Evolutionary conservation across 92 coral and sea anemone species (phyloP).

Genomic region (Actinostola sp.): DNA sequence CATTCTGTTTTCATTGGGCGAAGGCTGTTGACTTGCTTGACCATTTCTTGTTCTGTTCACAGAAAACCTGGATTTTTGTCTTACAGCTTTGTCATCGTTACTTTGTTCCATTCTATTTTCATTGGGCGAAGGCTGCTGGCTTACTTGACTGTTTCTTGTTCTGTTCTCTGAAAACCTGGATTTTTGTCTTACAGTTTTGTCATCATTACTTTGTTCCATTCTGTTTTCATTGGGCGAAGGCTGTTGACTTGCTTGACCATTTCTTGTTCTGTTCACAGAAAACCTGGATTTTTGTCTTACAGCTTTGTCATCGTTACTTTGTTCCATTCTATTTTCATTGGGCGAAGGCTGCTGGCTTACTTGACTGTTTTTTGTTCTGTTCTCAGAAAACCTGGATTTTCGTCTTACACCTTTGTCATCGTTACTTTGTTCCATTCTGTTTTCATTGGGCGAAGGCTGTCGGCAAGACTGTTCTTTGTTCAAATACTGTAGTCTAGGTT

Average conservation of each 20-base stretch:
- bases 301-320: neutral
- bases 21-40: no score
- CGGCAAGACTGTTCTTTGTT: constrained; percentile 12
- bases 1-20: no score
- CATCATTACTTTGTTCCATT: neutral
- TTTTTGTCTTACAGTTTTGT: neutral
- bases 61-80: neutral
- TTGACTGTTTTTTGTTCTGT: neutral
- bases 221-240: neutral
- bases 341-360: neutral
- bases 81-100: neutral
- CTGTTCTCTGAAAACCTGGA: neutral
- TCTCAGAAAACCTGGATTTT: neutral
- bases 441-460: neutral
- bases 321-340: constrained; percentile 2
- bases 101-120: neutral
- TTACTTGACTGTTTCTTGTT: neutral
- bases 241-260: neutral
- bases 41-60: neutral
- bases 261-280: neutral
- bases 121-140: neutral
- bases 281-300: neutral
- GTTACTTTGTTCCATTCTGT: neutral
- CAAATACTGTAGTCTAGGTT: constrained; percentile 16
- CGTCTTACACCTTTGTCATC: neutral